Conservation (phyloP, 1,140 invertebrate species). For the Hyphantria cunea region DNA sequence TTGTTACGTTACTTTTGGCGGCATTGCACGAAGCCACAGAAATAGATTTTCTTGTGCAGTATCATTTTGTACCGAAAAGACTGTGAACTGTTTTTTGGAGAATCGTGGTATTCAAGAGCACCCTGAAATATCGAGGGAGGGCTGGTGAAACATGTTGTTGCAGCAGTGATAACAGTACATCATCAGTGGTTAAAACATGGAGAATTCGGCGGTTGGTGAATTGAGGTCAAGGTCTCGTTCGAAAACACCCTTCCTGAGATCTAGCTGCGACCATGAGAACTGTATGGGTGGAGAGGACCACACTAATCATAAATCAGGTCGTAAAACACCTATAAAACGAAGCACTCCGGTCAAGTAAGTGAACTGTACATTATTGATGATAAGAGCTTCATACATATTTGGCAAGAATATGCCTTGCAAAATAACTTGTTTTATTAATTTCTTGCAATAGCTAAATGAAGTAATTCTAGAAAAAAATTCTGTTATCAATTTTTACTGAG, state of each 20-base stretch:
- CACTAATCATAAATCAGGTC: slow-evolving; percentile 72
- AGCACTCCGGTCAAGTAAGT: slow-evolving; percentile 82
- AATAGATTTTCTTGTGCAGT: slow-evolving; percentile 81
- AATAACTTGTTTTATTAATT: no score
- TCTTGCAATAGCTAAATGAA: no score
- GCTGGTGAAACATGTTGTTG: slow-evolving; percentile 42
- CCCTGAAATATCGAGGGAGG: background rate
- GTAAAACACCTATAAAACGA: slow-evolving; percentile 75
- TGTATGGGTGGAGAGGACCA: slow-evolving; percentile 78
- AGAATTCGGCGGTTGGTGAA: slow-evolving; percentile 66
- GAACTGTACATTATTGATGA: background rate
- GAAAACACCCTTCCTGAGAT: slow-evolving; percentile 83
- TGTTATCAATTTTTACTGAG: no score
- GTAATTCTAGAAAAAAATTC: no score
- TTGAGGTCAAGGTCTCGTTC: slow-evolving; percentile 83
- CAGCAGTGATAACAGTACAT: slow-evolving; percentile 35
- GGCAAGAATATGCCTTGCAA: background rate
- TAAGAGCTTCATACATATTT: background rate
- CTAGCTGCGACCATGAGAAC: slow-evolving; percentile 81
- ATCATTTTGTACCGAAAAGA: slow-evolving; percentile 42
- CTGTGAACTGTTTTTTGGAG: slow-evolving; percentile 57
- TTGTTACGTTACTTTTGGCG: slow-evolving; percentile 72
- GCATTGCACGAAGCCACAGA: slow-evolving; percentile 71
- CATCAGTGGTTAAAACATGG: slow-evolving; percentile 50
- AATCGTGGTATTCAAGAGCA: slow-evolving; percentile 10